These are phyloP conservation scores for Propithecus coquereli DNA, from an alignment of 2,113 vertebrate genomes.

Conservation along the genomic window DNA sequence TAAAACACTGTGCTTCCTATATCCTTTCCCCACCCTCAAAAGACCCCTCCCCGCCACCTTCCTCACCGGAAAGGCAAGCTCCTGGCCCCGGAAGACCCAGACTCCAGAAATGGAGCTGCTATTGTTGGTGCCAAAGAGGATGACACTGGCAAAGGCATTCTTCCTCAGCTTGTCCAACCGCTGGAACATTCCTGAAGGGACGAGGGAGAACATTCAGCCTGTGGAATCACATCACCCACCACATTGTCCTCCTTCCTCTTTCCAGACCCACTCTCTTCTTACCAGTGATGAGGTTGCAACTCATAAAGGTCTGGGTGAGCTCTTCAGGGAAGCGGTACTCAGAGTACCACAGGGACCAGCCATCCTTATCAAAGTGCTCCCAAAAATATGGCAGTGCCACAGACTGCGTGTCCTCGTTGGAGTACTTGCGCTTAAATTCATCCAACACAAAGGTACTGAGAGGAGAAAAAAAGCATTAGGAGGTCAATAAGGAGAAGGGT, in stretches of 20 bases:
- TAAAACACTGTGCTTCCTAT: accelerated
- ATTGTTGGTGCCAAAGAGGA: constrained; percentile 90
- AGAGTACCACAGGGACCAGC: constrained; percentile 91
- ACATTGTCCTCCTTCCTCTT: background rate
- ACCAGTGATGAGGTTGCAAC: constrained; percentile 98
- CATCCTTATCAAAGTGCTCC: constrained; percentile 91
- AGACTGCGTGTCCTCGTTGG: constrained; percentile 90
- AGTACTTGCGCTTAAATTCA: constrained; percentile 95
- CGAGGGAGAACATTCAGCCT: background rate
- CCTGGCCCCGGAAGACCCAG: constrained; percentile 94
- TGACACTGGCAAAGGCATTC: constrained; percentile 91
- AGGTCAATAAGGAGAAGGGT: background rate
- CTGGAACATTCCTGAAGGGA: constrained; percentile 92
- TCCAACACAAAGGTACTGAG: constrained; percentile 90
- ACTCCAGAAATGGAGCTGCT: constrained; percentile 91
- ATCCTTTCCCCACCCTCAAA: background rate
- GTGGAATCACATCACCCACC: accelerated
- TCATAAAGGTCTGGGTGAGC: constrained; percentile 92
- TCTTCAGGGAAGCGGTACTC: constrained; percentile 92
- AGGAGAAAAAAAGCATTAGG: background rate
- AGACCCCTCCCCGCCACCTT: background rate
- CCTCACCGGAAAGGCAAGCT: constrained; percentile 91
- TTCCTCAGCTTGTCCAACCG: constrained; percentile 93
- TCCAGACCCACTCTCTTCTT: background rate
- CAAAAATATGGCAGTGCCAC: constrained; percentile 94